These are phyloP conservation scores for Epizoanthus illoricatus DNA, from an alignment of 92 coral and sea anemone species.

Conservation along the genomic window DNA sequence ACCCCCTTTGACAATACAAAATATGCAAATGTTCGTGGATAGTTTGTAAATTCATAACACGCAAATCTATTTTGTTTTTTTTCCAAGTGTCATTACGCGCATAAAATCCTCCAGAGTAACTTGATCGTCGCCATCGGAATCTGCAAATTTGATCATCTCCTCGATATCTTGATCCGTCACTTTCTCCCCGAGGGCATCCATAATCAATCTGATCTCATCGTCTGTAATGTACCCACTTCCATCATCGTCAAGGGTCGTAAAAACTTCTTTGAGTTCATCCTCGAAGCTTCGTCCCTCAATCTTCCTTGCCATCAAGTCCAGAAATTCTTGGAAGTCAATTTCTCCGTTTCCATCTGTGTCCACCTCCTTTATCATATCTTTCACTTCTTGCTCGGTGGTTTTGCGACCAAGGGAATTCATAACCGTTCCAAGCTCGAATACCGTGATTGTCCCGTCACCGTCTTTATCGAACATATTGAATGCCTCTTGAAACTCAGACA, in stretches of 20 bases:
- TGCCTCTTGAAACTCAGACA: conserved; percentile 37
- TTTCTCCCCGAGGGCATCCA: conserved; percentile 41
- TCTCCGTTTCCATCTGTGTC: conserved; percentile 49
- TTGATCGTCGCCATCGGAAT: conserved; percentile 39
- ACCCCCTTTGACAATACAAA: background rate
- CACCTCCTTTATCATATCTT: conserved; percentile 48
- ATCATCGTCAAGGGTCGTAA: conserved; percentile 39
- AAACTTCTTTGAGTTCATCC: conserved; percentile 40
- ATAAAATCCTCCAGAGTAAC: conserved; percentile 41
- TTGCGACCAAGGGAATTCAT: conserved; percentile 46
- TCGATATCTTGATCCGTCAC: conserved; percentile 36
- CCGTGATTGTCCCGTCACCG: conserved; percentile 50
- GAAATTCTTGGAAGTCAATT: conserved; percentile 37
- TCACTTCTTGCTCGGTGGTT: conserved; percentile 41
- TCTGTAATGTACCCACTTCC: conserved; percentile 37
- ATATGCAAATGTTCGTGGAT: too few relatives aligned
- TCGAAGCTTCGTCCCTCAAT: conserved; percentile 39
- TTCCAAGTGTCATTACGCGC: conserved; percentile 45
- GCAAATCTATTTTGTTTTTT: conserved; percentile 23
- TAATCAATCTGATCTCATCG: conserved; percentile 36
- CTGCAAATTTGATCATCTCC: conserved; percentile 45
- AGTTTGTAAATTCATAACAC: too few relatives aligned
- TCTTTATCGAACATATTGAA: conserved; percentile 48
- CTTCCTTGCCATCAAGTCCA: conserved; percentile 41
- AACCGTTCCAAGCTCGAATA: conserved; percentile 32